Evolutionary conservation across 2,888 invertebrate genomes (phyloP).

Genomic region (Diaphora mendica): DNA sequence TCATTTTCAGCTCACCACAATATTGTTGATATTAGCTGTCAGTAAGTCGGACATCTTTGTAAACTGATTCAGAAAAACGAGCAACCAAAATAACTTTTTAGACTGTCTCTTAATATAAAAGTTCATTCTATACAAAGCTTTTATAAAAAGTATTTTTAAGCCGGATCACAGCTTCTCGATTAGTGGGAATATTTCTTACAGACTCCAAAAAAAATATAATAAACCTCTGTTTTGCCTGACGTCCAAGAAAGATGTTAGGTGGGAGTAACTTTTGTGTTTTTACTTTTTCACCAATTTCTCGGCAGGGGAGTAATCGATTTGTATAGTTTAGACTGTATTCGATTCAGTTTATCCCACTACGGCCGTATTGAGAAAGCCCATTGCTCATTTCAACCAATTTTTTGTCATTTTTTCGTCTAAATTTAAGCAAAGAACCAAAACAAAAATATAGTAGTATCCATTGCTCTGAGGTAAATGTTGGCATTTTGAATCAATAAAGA

Average conservation of each 20-base stretch:
- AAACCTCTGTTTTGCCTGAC: no score
- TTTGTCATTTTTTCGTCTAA: not conserved
- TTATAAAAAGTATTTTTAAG: not conserved
- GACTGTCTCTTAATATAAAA: not conserved
- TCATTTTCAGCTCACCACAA: not conserved
- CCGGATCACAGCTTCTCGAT: not conserved
- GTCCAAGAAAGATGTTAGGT: not conserved
- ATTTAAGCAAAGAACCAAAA: not conserved
- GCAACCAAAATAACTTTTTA: not conserved
- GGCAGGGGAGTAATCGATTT: not conserved
- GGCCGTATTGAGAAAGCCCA: no score
- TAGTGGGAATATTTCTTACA: not conserved
- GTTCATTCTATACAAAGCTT: not conserved
- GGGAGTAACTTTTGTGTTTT: not conserved
- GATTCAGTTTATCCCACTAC: not conserved
- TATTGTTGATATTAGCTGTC: not conserved
- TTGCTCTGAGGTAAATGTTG: not conserved
- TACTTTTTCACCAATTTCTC: not conserved
- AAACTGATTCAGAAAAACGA: not conserved
- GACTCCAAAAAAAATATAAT: not conserved
- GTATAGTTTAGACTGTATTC: not conserved
- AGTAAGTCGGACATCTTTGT: not conserved
- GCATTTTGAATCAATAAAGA: not conserved
- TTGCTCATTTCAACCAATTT: not conserved
- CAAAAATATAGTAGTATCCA: not conserved